Base-by-base conservation (phyloP, 2,797 vertebrate genomes). In the Champsocephalus esox region DNA sequence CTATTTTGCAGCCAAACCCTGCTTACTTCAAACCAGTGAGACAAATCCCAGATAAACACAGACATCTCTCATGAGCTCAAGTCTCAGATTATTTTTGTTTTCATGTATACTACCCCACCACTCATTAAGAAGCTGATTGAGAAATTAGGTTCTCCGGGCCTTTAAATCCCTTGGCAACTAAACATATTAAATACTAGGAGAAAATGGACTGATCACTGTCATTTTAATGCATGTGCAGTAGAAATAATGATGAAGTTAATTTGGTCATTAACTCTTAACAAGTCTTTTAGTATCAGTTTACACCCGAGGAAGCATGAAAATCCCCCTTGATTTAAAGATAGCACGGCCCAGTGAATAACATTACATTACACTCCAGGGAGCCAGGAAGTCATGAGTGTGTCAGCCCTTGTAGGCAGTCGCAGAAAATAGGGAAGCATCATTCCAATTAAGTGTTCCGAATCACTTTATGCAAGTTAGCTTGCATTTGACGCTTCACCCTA, bases 241-340 rank as follows among this genome's bases (percentile, higher is more conserved):
- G 34, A 71, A 77, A 41, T 45, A 28, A 44, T 57, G 44, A 76
- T 45, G 7, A 21, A 28, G 41, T 76, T 75, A 70, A 78, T 84
- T 62, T 73, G 69, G 34, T 79, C 58, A 85, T 87, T 84, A 82
- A 72, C 72, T 76, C 75, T 60, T 75, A 85, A 84, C 68, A 70
- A 80, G 78, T n/a, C 64, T 19, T 80, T 89, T 81, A 86, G 75
- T 66, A 80, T 83, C 83, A 74, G 57, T 79, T 82, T 69, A 80
- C 71, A 81, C 69, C 57, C 46, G 56, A 16, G 16, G 75, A 83
- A 75, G 80, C 82, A 62, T 62, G 28, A 80, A 80, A 66, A 28
- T 14, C 70, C 54, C 21, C 44, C 14, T 5, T 58, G 69, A 64
- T 79, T 86, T 70, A 55, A 57, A 83, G 67, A 63, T 44, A 55